Evolutionary conservation across 1,140 invertebrate species (phyloP).

Genomic region (Anoplolepis gracilipes): DNA sequence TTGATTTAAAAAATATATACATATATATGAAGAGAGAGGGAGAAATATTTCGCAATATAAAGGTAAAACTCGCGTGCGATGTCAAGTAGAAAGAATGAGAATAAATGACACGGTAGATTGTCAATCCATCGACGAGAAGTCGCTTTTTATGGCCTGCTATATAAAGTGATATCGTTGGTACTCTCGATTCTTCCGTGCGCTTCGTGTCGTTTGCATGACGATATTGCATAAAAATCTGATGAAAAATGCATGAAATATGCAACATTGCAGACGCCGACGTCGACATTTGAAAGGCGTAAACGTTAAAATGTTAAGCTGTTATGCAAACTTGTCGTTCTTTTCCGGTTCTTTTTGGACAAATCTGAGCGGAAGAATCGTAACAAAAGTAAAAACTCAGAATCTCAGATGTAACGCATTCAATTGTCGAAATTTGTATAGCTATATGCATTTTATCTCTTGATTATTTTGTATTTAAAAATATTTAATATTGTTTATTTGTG

Average conservation of each 20-base stretch:
- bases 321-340: slow-evolving; percentile 20
- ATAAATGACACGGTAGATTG: slow-evolving; percentile 58
- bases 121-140: slow-evolving; percentile 44
- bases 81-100: slow-evolving; percentile 52
- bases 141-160: slow-evolving; percentile 49
- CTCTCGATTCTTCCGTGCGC: slow-evolving; percentile 43
- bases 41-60: slow-evolving; percentile 39
- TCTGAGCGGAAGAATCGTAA: not conserved
- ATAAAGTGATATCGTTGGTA: slow-evolving; percentile 51
- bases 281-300: slow-evolving; percentile 37
- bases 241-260: slow-evolving; percentile 67
- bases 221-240: slow-evolving; percentile 61
- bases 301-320: slow-evolving; percentile 44
- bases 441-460: not conserved
- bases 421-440: slow-evolving; percentile 2
- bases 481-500: not conserved
- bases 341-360: not conserved
- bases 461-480: not conserved
- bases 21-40: not conserved
- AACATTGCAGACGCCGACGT: slow-evolving; percentile 39
- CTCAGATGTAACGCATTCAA: not conserved
- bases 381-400: not conserved
- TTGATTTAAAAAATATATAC: slow-evolving; percentile 17
- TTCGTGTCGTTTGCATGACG: slow-evolving; percentile 42
- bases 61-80: slow-evolving; percentile 5